phyloP scores from a whole-genome alignment of 2,113 vertebrate genomes.

The Corvus cornix region DNA sequence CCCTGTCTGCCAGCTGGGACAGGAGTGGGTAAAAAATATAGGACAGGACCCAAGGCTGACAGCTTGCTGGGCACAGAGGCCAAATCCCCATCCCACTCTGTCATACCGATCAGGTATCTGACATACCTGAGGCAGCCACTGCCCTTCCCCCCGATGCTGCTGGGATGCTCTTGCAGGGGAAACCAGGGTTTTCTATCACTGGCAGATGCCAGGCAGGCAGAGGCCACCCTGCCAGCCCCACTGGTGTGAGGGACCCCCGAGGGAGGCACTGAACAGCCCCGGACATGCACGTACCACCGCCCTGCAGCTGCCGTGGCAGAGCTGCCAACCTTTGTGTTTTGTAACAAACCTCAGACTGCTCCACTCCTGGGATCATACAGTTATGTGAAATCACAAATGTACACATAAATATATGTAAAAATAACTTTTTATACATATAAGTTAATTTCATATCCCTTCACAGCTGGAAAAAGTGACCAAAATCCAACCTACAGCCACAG shows the following conservation, averaged over 20 bases:
- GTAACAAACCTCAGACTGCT: not conserved
- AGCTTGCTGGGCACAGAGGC: not conserved
- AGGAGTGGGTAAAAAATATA: not conserved
- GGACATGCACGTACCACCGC: not conserved
- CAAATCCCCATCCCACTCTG: not conserved
- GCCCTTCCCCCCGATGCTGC: rapidly evolving
- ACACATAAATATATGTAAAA: not conserved
- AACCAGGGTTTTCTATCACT: not conserved
- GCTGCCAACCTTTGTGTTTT: constrained; percentile 35
- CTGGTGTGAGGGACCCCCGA: not conserved
- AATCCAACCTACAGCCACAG: not conserved
- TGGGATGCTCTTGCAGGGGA: rapidly evolving
- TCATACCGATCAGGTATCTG: rapidly evolving
- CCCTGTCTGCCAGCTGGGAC: not conserved
- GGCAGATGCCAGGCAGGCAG: not conserved
- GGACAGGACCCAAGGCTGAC: not conserved
- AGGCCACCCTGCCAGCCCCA: not conserved
- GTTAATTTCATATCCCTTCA: not conserved
- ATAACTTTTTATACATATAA: not conserved
- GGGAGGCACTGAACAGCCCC: not conserved
- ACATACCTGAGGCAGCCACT: not conserved
- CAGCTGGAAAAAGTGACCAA: not conserved
- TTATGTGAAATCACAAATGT: not conserved
- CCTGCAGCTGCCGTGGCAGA: not conserved
- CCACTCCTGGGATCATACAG: not conserved